Conservation (phyloP, 2,888 invertebrate species). For the Altica lythri region DNA sequence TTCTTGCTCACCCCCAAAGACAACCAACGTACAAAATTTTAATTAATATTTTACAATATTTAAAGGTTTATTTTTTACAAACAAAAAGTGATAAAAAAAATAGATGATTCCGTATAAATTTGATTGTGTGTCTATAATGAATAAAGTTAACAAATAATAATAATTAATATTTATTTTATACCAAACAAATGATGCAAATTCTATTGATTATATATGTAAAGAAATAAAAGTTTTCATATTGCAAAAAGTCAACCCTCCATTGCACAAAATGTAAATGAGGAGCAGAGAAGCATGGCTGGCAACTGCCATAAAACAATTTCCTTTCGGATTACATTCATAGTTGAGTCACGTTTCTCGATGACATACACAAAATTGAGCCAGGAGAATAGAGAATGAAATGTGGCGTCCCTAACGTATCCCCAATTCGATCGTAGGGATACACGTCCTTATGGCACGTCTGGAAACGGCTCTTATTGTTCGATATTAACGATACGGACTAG, state of each 20-base stretch:
- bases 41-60: too few relatives aligned
- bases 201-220: too few relatives aligned
- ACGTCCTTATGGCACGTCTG: constrained; percentile 39
- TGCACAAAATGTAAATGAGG: constrained; percentile 46
- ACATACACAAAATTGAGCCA: constrained; percentile 55
- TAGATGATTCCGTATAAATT: too few relatives aligned
- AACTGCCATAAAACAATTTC: constrained; percentile 56
- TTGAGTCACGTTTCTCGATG: constrained; percentile 57
- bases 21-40: too few relatives aligned
- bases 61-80: too few relatives aligned
- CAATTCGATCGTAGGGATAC: constrained; percentile 32
- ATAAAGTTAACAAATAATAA: too few relatives aligned
- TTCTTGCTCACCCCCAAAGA: too few relatives aligned
- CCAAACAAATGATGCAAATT: too few relatives aligned
- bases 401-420: constrained; percentile 43
- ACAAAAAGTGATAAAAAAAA: too few relatives aligned
- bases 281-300: constrained; percentile 47
- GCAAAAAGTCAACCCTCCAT: constrained; percentile 19
- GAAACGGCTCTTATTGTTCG: constrained; percentile 44
- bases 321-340: constrained; percentile 51
- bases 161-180: too few relatives aligned
- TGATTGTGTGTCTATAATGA: too few relatives aligned
- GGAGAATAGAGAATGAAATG: constrained; percentile 52
- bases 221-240: not conserved
- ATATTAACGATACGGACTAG: constrained; percentile 30